Evolutionary conservation across 1,140 invertebrate genomes (phyloP), one percentile per base, ranked within the genome.

Genomic region (Scaptodrosophila lebanonensis): DNA sequence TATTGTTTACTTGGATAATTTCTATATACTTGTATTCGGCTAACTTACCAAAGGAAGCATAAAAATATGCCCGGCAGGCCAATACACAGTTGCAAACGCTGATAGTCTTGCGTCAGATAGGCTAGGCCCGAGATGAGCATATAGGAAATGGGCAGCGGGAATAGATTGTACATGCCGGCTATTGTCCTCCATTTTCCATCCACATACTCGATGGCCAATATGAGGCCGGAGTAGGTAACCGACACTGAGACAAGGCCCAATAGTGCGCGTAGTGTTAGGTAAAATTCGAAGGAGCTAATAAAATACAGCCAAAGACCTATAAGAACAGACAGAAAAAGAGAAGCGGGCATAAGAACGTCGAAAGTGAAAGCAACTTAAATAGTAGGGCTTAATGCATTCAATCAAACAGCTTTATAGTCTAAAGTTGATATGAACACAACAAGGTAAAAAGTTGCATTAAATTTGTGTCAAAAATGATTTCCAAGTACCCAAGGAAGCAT

Each of bases 111-210:
- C 30, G 95, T 87, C 9, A 91, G 84, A 75, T 92, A 92, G 7
- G 93, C 94, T 48, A 93, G 87, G 0, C 91, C 90, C 0, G 93
- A 90, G 1, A 95, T 91, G 1, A 90, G 89, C 57, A 94, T 91
- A 61, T 95, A 93, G 6, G 93, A 92, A 9, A 93, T 72, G 3
- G 92, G 91, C 38, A 93, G 88, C 20, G 92, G 92, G 75, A 93
- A 92, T 67, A 93, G 89, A 86, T 93, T 93, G 62, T 91, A 93
- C 36, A 93, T 91, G 54, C 92, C 92, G 15, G 91, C 90, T 47
- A 93, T 91, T 0, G 92, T 93, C 16, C 92, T 88, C 92, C 92
- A 93, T 62, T 92, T 91, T 11, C 92, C 92, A 17, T 92, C 91
- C n/a, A 93, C 92, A 20, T 93, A 84, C 72, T 93, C 92, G 53